phyloP scores from a whole-genome alignment of 2,113 vertebrate genomes.

The Ascaphus truei region DNA sequence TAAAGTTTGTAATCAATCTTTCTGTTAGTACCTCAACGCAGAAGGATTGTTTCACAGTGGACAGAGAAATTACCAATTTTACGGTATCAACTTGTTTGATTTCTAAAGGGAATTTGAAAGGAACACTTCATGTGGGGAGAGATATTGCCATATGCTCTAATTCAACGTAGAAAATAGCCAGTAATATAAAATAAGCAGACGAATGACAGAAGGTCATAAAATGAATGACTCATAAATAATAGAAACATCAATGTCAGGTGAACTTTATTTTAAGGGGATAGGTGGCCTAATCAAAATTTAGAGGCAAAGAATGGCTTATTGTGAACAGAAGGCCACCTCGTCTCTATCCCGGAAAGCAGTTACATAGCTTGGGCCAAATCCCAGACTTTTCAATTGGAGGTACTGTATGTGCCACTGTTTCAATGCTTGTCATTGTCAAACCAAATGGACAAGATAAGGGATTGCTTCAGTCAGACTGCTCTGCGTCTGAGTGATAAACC shows the following conservation, averaged over 20 bases:
- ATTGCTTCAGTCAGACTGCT: slow-evolving; percentile 55
- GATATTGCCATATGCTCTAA: slow-evolving; percentile 46
- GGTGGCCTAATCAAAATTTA: slow-evolving; percentile 66
- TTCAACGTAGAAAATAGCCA: slow-evolving; percentile 46
- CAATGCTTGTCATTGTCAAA: slow-evolving; percentile 60
- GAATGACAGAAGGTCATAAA: slow-evolving; percentile 57
- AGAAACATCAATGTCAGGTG: slow-evolving; percentile 70
- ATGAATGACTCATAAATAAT: slow-evolving; percentile 69
- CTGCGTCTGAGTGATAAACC: slow-evolving; percentile 75
- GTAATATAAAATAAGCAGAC: slow-evolving; percentile 54
- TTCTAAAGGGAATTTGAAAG: slow-evolving; percentile 19
- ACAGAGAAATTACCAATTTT: too few relatives aligned
- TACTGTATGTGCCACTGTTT: slow-evolving; percentile 20
- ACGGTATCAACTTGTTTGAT: too few relatives aligned
- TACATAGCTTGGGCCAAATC: slow-evolving; percentile 55
- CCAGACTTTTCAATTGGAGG: slow-evolving; percentile 46
- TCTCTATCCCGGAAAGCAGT: slow-evolving; percentile 40
- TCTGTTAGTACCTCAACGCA: background rate
- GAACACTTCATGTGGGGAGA: background rate
- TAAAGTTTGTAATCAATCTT: background rate
- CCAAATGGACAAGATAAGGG: slow-evolving; percentile 65
- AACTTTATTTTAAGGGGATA: slow-evolving; percentile 71
- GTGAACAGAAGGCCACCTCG: slow-evolving; percentile 53
- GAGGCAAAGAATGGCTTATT: slow-evolving; percentile 60
- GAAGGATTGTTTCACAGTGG: background rate